Evolutionary conservation across 2,888 invertebrate species (phyloP), one percentile per base, ranked within the genome.

Genomic region (Protophormia terraenovae): DNA sequence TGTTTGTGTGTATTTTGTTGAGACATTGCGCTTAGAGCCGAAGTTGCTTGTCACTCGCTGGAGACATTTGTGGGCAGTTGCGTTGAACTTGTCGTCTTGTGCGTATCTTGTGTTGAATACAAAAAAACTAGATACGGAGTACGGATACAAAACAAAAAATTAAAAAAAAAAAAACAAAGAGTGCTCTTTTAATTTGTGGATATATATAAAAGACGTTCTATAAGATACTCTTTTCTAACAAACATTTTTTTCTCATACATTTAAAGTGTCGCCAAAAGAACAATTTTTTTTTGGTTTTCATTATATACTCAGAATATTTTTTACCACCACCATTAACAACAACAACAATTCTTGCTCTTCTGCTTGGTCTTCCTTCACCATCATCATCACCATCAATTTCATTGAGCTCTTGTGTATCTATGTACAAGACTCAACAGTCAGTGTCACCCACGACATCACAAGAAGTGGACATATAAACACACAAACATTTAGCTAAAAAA

Each of bases 61-160:
- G 88, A 89, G 89, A 88, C 88, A 89, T 89, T 91, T 89, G 89
- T 90, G 90, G 90, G 90, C 91, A 91, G 87, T 91, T 91, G 90
- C 90, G 90, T 90, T 90, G 89, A 90, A 91, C 89, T 92, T 92
- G 92, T 91, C 91, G 91, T 90, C 89, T 91, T 90, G 90, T 90
- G 90, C 90, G 90, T 91, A 89, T 84, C 64, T 83, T 75, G 77
- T 80, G 76, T 72, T 64, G 10, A 83, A 77, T 55, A 71, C 35
- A 64, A 73, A 78, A 75, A 77, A 69, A n/a, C n/a, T 35, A 79
- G 69, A 84, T 78, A 83, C 84, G 78, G 83, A 78, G 76, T 69
- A 64, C 78, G 81, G 82, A 81, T 77, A 69, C 32, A 38, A 64
- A 76, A 71, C 19, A 58, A 55, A 41, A 38, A 38, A 10, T 6